Evolutionary conservation across 2,113 vertebrate species (phyloP).

Genomic region (Chaenocephalus aceratus): DNA sequence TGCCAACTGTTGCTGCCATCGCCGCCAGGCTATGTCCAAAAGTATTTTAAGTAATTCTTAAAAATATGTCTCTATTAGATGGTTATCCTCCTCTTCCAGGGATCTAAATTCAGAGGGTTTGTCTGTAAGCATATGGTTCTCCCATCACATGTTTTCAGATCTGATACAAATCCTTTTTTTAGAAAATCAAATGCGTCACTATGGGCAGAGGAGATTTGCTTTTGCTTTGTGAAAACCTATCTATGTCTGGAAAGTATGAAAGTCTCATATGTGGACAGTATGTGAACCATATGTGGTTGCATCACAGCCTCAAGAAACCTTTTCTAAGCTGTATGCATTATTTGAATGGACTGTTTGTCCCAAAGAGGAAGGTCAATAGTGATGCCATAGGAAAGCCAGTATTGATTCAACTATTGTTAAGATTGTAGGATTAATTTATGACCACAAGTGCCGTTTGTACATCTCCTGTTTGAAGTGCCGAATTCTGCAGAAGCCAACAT

Average conservation of each 20-base stretch:
- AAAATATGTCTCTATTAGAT: conserved; percentile 39
- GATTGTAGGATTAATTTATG: conserved; percentile 55
- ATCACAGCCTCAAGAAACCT: conserved; percentile 15
- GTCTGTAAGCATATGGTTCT: conserved; percentile 34
- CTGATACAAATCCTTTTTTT: conserved; percentile 50
- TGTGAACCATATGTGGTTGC: conserved; percentile 2
- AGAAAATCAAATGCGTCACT: conserved; percentile 40
- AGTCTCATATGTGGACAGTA: conserved; percentile 11
- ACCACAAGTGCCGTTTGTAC: conserved; percentile 12
- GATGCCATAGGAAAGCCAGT: conserved; percentile 41
- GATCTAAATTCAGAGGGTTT: conserved; percentile 39
- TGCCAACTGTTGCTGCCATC: conserved; percentile 60
- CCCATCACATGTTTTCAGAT: conserved; percentile 38
- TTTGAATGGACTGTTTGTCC: conserved; percentile 42
- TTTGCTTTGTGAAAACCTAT: conserved; percentile 30
- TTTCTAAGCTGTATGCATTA: conserved; percentile 40
- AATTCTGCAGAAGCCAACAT: conserved; percentile 11
- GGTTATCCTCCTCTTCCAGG: conserved; percentile 31
- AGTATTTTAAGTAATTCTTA: conserved; percentile 67
- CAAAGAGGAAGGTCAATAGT: conserved; percentile 41
- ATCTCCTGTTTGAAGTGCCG: conserved; percentile 21
- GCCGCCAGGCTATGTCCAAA: conserved; percentile 55
- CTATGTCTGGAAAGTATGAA: conserved; percentile 7
- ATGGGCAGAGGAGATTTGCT: conserved; percentile 38
- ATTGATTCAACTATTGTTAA: conserved; percentile 48